Percentiles rank a stretch among this genome's conserved stretches.
Evolutionary conservation across 2,797 vertebrate genomes (phyloP).

Genomic region (Lagodon rhomboides): DNA sequence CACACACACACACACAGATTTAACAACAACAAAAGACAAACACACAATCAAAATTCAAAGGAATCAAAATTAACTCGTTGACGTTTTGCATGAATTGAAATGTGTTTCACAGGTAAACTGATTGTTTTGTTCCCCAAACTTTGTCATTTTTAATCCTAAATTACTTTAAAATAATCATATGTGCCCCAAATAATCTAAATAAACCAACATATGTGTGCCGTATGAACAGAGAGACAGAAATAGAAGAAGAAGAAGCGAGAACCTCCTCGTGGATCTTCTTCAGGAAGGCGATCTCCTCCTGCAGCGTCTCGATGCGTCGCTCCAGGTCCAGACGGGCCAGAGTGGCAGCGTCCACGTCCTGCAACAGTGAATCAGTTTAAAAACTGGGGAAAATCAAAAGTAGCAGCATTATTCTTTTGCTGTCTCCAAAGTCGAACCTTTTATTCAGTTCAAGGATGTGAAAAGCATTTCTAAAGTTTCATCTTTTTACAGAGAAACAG

Average conservation of each 20-base stretch:
- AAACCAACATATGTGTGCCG: too few relatives aligned
- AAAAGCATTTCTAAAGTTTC: too few relatives aligned
- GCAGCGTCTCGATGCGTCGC: conserved; percentile 94
- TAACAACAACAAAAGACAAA: background rate
- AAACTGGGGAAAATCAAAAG: background rate
- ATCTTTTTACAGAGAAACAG: too few relatives aligned
- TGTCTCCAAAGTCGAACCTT: too few relatives aligned
- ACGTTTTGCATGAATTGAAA: background rate
- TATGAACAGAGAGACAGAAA: background rate
- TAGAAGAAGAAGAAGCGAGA: background rate
- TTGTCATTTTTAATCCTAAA: background rate
- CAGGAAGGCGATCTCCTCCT: conserved; percentile 96
- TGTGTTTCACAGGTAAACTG: background rate
- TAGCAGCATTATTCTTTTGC: background rate
- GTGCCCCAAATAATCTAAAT: background rate
- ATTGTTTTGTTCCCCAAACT: background rate
- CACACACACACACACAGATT: background rate
- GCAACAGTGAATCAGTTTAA: background rate
- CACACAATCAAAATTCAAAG: background rate
- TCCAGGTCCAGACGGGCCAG: conserved; percentile 94
- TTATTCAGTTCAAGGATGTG: too few relatives aligned
- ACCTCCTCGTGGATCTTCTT: conserved; percentile 98
- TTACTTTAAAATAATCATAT: background rate
- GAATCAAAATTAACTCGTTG: background rate
- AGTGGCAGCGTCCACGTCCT: conserved; percentile 96